Percentiles rank a stretch among this genome's conserved stretches.
Conservation (phyloP, 2,113 vertebrate genomes). For the Leucoraja erinaceus region DNA sequence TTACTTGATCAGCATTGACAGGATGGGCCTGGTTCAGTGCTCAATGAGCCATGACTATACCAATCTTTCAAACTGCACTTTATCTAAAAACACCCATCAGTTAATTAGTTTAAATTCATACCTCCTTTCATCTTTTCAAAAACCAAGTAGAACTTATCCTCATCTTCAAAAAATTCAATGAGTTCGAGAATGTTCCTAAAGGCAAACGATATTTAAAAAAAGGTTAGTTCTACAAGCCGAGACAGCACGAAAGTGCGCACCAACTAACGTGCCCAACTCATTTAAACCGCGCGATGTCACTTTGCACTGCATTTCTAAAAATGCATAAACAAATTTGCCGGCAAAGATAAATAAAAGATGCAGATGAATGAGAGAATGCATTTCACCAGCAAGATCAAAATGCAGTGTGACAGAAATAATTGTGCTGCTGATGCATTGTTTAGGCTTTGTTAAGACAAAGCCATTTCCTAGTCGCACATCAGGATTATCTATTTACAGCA, state of each 20-base stretch:
- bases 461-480: background rate
- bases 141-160: conserved; percentile 94
- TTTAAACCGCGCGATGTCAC: background rate
- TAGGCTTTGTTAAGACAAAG: background rate
- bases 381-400: conserved; percentile 14
- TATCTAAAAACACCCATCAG: background rate
- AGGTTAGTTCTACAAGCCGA: background rate
- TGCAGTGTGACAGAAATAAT: background rate
- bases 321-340: background rate
- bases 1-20: too few species aligned
- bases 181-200: conserved; percentile 87
- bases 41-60: background rate
- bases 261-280: conserved; percentile 4
- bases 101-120: conserved; percentile 44
- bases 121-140: conserved; percentile 96
- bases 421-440: background rate
- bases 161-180: conserved; percentile 96
- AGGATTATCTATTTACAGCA: conserved; percentile 35
- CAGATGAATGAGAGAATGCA: background rate
- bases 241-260: background rate
- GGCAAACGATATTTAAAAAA: background rate
- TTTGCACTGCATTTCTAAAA: background rate
- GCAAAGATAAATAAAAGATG: background rate
- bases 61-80: background rate
- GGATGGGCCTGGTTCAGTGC: too few species aligned